phyloP scores from a whole-genome alignment of 1,140 invertebrate genomes.

The Magallana ariakensis region DNA sequence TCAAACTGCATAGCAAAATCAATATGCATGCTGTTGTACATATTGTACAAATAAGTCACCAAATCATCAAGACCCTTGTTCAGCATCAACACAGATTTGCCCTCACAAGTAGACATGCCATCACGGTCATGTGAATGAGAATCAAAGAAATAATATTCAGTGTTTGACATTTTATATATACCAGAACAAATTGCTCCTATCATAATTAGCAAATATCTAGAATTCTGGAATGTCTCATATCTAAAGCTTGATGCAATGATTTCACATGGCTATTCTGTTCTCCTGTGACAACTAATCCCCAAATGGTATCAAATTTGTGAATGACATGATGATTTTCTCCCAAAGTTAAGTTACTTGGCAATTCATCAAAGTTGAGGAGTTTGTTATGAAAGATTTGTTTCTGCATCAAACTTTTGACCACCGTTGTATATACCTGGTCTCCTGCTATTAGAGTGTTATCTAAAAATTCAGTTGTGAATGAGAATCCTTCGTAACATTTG shows the following conservation, averaged over 20 bases:
- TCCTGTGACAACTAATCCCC: background rate
- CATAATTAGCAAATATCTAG: conserved; percentile 19
- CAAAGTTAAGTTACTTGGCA: background rate
- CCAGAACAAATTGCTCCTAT: conserved; percentile 45
- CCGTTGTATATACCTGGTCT: conserved; percentile 40
- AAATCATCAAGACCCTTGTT: background rate
- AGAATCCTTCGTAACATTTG: background rate
- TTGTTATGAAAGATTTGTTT: background rate
- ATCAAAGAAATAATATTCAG: conserved; percentile 42
- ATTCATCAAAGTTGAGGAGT: conserved; percentile 43
- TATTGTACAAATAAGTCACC: background rate
- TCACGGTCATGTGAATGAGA: conserved; percentile 41
- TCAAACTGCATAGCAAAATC: conserved; percentile 29
- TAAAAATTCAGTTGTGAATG: background rate
- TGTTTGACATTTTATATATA: background rate
- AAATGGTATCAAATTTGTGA: background rate
- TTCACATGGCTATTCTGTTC: background rate
- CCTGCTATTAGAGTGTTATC: conserved; percentile 34
- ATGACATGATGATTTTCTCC: background rate
- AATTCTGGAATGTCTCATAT: background rate
- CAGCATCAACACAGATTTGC: conserved; percentile 15
- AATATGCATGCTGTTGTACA: conserved; percentile 23
- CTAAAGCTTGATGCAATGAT: background rate
- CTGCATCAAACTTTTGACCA: background rate
- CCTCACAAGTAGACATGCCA: background rate